A percentile compares a stretch with the other conserved stretches of the same genome.
phyloP scores from a whole-genome alignment of 2,797 vertebrate species.

The Chrysocyon brachyurus region DNA sequence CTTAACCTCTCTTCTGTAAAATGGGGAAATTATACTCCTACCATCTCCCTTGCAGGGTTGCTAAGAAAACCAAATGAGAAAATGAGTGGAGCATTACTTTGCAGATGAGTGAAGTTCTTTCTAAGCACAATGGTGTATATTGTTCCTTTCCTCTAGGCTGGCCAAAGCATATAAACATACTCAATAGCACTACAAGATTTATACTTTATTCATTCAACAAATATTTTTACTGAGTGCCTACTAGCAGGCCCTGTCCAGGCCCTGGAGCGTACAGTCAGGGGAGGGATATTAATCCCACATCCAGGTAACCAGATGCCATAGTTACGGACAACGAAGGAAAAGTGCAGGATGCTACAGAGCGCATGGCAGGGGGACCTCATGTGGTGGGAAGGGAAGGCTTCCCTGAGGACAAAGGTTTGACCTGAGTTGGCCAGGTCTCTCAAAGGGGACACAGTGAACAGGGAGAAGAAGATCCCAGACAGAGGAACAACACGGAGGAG shows the following conservation, averaged over 20 bases:
- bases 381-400: not conserved
- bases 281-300: not conserved
- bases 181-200: accelerated
- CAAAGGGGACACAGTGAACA: not conserved
- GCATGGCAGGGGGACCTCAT: not conserved
- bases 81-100: not conserved
- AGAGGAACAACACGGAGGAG: not conserved
- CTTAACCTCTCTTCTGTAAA: not conserved
- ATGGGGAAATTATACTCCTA: not conserved
- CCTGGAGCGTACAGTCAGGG: not conserved
- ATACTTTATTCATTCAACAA: not conserved
- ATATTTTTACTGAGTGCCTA: not conserved
- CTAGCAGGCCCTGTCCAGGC: not conserved
- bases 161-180: not conserved
- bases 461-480: not conserved
- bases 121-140: not conserved
- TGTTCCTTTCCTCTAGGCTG: not conserved
- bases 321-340: not conserved
- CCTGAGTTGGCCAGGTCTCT: not conserved
- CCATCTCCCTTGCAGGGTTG: not conserved
- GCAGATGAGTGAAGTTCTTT: not conserved
- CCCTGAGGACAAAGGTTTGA: not conserved
- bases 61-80: not conserved
- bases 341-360: not conserved
- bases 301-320: not conserved